Evolutionary conservation across 2,113 vertebrate genomes (phyloP).

Genomic region (Apeltes quadracus): DNA sequence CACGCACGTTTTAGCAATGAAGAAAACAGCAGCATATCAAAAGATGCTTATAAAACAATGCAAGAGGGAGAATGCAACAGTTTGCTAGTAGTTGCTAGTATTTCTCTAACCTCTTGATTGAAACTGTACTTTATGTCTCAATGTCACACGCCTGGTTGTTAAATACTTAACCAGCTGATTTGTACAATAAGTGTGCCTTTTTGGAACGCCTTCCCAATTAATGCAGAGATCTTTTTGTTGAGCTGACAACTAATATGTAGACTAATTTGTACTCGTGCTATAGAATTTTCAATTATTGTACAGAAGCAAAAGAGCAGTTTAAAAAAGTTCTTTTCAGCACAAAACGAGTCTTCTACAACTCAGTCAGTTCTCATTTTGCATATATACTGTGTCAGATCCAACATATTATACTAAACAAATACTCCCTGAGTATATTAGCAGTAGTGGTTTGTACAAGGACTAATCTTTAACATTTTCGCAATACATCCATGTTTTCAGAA

Average conservation of each 20-base stretch:
- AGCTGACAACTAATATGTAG: neutral
- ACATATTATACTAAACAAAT: neutral
- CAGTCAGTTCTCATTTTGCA: neutral
- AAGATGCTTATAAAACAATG: neutral
- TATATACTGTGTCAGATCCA: neutral
- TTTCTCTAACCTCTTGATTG: neutral
- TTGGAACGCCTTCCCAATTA: neutral
- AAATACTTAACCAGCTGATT: conserved; percentile 27
- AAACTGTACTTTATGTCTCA: conserved; percentile 12
- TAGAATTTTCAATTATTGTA: neutral
- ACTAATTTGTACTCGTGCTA: conserved; percentile 1
- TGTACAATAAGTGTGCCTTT: conserved; percentile 7
- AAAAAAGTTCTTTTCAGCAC: neutral
- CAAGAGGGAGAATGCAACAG: neutral
- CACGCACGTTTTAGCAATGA: neutral
- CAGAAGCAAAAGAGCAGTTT: neutral
- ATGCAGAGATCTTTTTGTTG: neutral
- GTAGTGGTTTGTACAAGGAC: neutral
- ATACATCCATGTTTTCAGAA: neutral
- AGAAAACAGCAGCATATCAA: neutral
- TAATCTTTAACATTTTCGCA: neutral
- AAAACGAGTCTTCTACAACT: neutral
- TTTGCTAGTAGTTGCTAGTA: neutral
- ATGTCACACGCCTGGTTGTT: conserved; percentile 11
- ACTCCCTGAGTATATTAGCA: no score